Evolutionary conservation across 2,797 vertebrate species (phyloP), one percentile per base, ranked within the genome.

Genomic region (Myiotriccus ornatus): DNA sequence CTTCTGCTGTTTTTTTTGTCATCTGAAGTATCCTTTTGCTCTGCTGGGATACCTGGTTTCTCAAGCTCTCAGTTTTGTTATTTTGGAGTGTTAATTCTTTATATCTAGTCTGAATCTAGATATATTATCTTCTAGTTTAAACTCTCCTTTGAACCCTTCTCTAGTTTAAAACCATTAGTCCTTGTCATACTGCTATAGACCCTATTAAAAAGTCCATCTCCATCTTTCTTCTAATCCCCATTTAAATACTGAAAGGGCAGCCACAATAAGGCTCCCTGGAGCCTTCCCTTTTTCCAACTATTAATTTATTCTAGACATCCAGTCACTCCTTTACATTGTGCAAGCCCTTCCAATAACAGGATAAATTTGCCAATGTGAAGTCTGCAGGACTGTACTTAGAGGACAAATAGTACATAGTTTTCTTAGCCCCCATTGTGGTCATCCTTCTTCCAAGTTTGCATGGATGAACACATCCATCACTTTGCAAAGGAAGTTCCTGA

Each of bases 401-500:
- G 76, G 59, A 90, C 74, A 94, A 84, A 95, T 2, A 93, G 69
- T 65, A 81, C 70, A 50, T 71, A 64, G 68, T 77, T 95, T 95
- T 73, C 87, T 93, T 77, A 70, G 78, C 39, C 53, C 60, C 57
- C 49, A 52, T 83, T 92, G 89, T 32, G 82, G 60, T 68, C 49
- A 85, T 88, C 76, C 25, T 88, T 81, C 93, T 90, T 75, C 90
- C 71, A 92, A 65, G 52, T 73, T 71, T 87, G 62, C 7, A 7
- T 75, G 84, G 84, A 71, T 77, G 62, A 92, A 87, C 84, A 85
- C 89, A 95, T 95, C 79, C 94, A 86, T 92, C 83, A 90, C 62
- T 94, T 89, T 59, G 73, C 87, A 89, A 93, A 85, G 83, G 75
- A 75, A 91, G 73, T 65, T 94, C 85, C 80, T 37, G 52, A 92